Base-by-base conservation (phyloP, 2,797 vertebrate species). In the Rhadinocentrus ornatus region DNA sequence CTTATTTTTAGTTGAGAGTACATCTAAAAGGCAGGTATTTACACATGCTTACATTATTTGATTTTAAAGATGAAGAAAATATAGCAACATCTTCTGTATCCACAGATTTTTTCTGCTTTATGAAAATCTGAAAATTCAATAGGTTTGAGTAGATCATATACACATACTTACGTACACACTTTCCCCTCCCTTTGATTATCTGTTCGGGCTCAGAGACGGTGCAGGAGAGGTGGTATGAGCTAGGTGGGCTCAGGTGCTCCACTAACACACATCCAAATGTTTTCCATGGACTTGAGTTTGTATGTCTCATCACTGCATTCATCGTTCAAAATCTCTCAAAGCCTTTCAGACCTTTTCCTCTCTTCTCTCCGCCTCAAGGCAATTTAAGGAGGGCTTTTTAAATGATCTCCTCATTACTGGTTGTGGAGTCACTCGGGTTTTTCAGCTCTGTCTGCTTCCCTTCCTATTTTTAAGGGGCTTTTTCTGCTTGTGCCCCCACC, bases 341-440 rank as follows among this genome's bases (percentile, higher is more conserved):
- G 89, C 82, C 89, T 91, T 92, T 93, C 87, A 91, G 89, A 83
- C 82, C 78, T 79, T 82, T 83, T 78, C 84, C 78, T 83, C 84
- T 82, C 77, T 86, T 75, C 69, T 81, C 80, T 86, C 83, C 81
- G 87, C 82, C 86, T 83, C 82, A 75, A 87, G 80, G 82, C 85
- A 90, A 90, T 93, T 93, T 88, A 82, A 86, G 88, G 84, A 86
- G 83, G 85, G 89, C 88, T 91, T 90, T 90, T 93, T 93, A 89
- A 91, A 89, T 89, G 81, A 91, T 92, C 89, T 69, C 73, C 90
- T 94, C 90, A 92, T 93, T 92, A 91, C 88, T 59, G 75, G 81
- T 86, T 91, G 89, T 86, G 84, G 88, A 93, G 90, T 93, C 89
- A 93, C 90, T 93, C 83, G 84, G 82, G 77, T 73, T 82, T 85